phyloP scores from a whole-genome alignment of 2,888 invertebrate genomes.

The Synergus itoensis region DNA sequence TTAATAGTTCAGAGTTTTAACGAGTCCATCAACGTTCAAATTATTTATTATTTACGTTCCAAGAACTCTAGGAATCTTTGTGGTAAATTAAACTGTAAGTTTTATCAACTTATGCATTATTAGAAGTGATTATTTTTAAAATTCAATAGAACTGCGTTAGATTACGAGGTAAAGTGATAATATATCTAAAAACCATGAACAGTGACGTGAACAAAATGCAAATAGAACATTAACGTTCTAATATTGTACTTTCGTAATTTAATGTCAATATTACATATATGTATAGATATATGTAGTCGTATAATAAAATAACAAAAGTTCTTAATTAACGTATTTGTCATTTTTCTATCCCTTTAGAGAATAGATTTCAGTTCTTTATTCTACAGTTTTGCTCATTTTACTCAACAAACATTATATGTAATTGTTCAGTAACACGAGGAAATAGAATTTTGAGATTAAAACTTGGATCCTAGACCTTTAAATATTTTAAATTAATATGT shows the following conservation, averaged over 20 bases:
- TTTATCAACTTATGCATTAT: background rate
- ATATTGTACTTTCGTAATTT: slow-evolving; percentile 37
- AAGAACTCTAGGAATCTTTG: background rate
- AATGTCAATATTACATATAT: slow-evolving; percentile 16
- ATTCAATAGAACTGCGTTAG: slow-evolving; percentile 27
- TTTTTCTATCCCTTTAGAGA: background rate
- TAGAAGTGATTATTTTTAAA: slow-evolving; percentile 26
- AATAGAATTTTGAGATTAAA: no score
- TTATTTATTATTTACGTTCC: slow-evolving; percentile 1
- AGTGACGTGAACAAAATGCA: background rate
- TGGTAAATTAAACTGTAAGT: background rate
- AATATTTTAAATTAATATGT: background rate
- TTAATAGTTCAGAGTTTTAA: background rate
- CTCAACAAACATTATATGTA: no score
- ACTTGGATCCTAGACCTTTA: background rate
- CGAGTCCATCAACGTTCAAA: background rate
- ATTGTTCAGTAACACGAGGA: no score
- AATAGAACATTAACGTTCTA: slow-evolving; percentile 26
- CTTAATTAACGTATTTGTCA: background rate
- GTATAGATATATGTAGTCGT: slow-evolving; percentile 22
- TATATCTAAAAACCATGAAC: slow-evolving; percentile 3
- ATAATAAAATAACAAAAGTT: slow-evolving; percentile 26
- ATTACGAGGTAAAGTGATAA: slow-evolving; percentile 7
- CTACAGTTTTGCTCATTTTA: no score
- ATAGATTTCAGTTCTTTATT: background rate